Conservation (phyloP, 2,888 invertebrate genomes). For the Nebria brevicollis region DNA sequence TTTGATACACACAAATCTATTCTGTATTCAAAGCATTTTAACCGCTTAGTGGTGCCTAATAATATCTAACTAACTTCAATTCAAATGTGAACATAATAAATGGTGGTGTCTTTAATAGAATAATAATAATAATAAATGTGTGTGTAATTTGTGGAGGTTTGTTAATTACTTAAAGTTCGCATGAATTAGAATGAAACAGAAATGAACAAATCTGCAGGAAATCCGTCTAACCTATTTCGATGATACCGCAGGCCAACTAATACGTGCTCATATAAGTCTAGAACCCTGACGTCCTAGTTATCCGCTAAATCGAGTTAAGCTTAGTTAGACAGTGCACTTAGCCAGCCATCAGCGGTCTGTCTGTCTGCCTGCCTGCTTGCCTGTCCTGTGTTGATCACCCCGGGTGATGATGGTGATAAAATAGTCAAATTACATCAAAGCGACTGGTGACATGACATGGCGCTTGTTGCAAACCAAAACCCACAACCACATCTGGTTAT, state of each 20-base stretch:
- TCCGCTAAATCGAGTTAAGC: background rate
- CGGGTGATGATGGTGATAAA: background rate
- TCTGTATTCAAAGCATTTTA: too few relatives aligned
- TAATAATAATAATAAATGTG: too few relatives aligned
- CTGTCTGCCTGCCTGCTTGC: background rate
- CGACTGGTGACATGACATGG: background rate
- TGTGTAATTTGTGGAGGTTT: too few relatives aligned
- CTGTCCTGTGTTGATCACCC: constrained; percentile 6
- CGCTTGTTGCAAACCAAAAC: background rate
- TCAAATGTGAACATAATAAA: too few relatives aligned
- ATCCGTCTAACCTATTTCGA: background rate
- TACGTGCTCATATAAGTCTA: too few relatives aligned
- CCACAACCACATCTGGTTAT: background rate
- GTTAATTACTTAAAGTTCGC: too few relatives aligned
- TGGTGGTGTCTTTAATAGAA: too few relatives aligned
- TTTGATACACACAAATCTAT: too few relatives aligned
- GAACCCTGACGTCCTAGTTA: background rate
- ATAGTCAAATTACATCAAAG: background rate
- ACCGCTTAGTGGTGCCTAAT: too few relatives aligned
- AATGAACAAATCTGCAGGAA: too few relatives aligned
- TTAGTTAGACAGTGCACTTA: constrained; percentile 1
- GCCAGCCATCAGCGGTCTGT: background rate
- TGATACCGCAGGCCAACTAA: background rate
- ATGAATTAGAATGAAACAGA: too few relatives aligned
- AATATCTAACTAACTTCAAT: too few relatives aligned